These are phyloP conservation scores for Paracanthobrama guichenoti DNA, from an alignment of 2,113 vertebrate genomes.

Conservation along the genomic window DNA sequence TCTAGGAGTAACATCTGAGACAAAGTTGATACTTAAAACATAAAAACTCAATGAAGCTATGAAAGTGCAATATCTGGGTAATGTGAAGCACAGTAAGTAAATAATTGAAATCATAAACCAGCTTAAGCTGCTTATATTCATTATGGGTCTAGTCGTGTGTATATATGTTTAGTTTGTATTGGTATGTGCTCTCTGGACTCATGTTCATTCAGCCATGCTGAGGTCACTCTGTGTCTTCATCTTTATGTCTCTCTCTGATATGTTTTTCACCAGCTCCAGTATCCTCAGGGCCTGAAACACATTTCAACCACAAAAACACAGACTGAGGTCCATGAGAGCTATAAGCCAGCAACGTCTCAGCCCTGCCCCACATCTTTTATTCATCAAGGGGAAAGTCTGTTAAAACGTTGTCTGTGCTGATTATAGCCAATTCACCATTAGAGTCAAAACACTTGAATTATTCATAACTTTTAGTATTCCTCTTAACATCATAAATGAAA, in stretches of 20 bases:
- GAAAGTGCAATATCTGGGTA: background rate
- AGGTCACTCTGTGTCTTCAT: background rate
- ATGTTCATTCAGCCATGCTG: background rate
- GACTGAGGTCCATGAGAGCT: constrained; percentile 30
- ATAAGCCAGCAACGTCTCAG: constrained; percentile 30
- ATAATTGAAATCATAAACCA: background rate
- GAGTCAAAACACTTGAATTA: constrained; percentile 59
- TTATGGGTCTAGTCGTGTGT: background rate
- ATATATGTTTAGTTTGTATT: background rate
- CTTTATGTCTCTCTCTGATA: background rate
- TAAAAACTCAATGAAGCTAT: background rate
- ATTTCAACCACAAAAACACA: constrained; percentile 34
- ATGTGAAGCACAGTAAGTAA: background rate
- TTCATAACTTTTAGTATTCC: constrained; percentile 52
- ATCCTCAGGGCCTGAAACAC: background rate
- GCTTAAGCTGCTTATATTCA: background rate
- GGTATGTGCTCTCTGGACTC: background rate
- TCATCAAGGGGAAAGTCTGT: constrained; percentile 53
- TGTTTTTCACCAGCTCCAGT: background rate
- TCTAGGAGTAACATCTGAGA: background rate
- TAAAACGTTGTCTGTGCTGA: constrained; percentile 44
- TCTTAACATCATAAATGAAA: constrained; percentile 41
- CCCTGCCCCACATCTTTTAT: constrained; percentile 56
- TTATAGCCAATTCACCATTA: constrained; percentile 46
- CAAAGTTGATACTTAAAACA: background rate